These are phyloP conservation scores for Agapornis roseicollis DNA, from an alignment of 2,113 vertebrate genomes.

Conservation along the genomic window DNA sequence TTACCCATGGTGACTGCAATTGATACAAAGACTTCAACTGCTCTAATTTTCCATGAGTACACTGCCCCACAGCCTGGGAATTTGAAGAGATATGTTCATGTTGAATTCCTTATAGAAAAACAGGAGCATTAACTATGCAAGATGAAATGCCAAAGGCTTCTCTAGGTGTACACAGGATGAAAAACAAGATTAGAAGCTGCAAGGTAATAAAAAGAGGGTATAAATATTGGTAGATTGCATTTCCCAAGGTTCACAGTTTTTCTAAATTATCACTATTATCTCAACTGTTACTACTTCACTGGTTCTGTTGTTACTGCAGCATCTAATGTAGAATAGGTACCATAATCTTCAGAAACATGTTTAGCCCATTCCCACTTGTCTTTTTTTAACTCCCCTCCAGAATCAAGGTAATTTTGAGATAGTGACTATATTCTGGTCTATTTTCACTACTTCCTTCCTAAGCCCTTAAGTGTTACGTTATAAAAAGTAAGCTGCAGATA, in stretches of 20 bases:
- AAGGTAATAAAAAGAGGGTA: background rate
- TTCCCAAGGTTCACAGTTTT: background rate
- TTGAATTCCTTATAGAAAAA: background rate
- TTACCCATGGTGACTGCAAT: background rate
- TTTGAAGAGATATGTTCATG: background rate
- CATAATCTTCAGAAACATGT: background rate
- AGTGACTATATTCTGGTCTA: background rate
- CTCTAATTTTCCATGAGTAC: background rate
- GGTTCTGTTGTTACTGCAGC: background rate
- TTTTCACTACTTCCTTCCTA: background rate
- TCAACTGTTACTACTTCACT: background rate
- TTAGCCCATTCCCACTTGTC: background rate
- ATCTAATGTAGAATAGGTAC: background rate
- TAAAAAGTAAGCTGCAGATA: background rate
- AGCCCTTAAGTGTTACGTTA: background rate
- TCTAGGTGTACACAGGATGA: background rate
- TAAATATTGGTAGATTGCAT: background rate
- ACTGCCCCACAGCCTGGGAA: background rate
- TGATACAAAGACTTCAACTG: background rate
- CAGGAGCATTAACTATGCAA: accelerated
- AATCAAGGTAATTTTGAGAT: background rate
- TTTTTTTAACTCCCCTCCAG: background rate
- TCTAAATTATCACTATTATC: background rate
- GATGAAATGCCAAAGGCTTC: background rate
- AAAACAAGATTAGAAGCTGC: background rate